A percentile compares a stretch with the other conserved stretches of the same genome.
phyloP scores from a whole-genome alignment of 2,797 vertebrate genomes.

The Yasuhikotakia modesta region DNA sequence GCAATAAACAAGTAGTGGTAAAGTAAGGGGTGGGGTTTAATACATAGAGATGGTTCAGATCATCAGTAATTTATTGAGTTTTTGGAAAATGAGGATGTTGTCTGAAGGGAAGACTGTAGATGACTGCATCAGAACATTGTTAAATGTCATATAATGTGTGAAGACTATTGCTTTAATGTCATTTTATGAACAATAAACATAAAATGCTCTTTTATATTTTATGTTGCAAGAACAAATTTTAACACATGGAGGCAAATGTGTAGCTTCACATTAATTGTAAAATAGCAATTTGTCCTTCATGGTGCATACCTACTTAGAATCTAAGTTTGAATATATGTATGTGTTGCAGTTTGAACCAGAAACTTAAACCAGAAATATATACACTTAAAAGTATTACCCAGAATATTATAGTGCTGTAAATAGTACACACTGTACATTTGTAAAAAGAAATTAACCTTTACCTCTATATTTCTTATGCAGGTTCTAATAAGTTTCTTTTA shows the following conservation, averaged over 20 bases:
- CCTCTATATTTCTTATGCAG: neutral
- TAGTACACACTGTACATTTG: too few relatives aligned
- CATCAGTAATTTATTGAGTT: conserved; percentile 6
- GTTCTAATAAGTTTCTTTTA: neutral
- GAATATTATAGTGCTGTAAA: neutral
- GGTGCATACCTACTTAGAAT: neutral
- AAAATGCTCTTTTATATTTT: neutral
- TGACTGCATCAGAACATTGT: neutral
- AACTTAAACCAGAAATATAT: too few relatives aligned
- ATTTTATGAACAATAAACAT: neutral
- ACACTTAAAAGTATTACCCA: neutral
- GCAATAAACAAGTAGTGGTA: conserved; percentile 10
- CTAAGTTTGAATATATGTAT: neutral
- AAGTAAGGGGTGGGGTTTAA: conserved; percentile 7
- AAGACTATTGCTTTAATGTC: neutral
- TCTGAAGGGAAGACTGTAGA: neutral
- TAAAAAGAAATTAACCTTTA: neutral
- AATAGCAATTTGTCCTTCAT: neutral
- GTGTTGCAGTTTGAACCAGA: neutral
- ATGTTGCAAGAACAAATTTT: neutral
- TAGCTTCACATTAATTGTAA: neutral
- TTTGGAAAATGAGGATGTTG: neutral
- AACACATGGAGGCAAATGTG: neutral
- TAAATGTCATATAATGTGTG: neutral
- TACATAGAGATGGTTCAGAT: conserved; percentile 1